Evolutionary conservation across 2,888 invertebrate species (phyloP), one percentile per base, ranked within the genome.

Genomic region (Limnephilus rhombicus): DNA sequence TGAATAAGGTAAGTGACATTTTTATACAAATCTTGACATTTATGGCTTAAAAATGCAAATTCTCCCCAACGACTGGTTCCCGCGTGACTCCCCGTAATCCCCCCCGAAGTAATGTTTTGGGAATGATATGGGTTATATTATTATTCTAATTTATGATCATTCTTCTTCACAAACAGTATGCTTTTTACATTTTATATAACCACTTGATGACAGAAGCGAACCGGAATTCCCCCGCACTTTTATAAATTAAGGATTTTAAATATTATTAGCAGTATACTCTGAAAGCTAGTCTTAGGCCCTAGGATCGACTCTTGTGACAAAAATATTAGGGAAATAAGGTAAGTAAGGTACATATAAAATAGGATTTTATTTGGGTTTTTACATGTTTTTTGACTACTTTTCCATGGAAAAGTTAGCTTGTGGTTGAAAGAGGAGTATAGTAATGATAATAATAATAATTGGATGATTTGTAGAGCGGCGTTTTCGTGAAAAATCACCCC

Each of bases 1-100:
- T 89, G 92, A 92, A 92, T 92, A 91, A 90, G 92, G 92, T 92
- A 91, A 92, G 92, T 92, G 82, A 89, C 80, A 91, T 91, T 91
- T 91, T 88, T 83, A 83, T 83, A 91, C 88, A 89, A 83, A 89
- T 89, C 91, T 89, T 88, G 49, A 68, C 82, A 91, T 89, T 91
- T 89, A 91, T 83, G 82, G 85, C 29, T 83, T 91, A 68, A 91
- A 91, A 91, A 91, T 91, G 91, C 68, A 88, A 91, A 91, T 91
- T 91, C 83, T 11, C 34, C 82, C 49, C 82, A 34, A 85, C n/a
- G 91, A 89, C 81, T 29, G 41, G 81, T 15, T 89, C 82, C 45
- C 41, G 88, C 88, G 88, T 88, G 88, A 88, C 88, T 68, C 88
- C 31, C 1, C 11, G 37, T 88, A 88, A 88, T 88, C 68, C 68